These are phyloP conservation scores for Uloborus diversus DNA, from an alignment of 1,140 invertebrate genomes.

Conservation along the genomic window DNA sequence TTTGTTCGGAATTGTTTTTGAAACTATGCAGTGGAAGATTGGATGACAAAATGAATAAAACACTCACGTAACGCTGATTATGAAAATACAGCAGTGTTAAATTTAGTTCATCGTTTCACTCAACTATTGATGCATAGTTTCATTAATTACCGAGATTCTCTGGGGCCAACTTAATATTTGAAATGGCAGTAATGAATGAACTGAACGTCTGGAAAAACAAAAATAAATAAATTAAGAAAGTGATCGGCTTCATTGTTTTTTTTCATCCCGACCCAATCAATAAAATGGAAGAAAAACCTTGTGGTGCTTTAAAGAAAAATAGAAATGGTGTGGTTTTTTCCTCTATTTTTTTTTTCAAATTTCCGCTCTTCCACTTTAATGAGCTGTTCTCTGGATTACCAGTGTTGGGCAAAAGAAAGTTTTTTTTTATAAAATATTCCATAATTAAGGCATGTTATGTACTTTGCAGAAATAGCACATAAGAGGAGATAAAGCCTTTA, in stretches of 20 bases:
- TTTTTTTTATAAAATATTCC: slow-evolving; percentile 36
- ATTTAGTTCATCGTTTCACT: no score
- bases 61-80: no score
- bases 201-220: neutral
- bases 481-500: neutral
- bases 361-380: slow-evolving; percentile 21
- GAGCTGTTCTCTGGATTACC: slow-evolving; percentile 22
- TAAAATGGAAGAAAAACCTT: slow-evolving; percentile 1
- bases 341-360: neutral
- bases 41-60: no score
- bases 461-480: slow-evolving; percentile 13
- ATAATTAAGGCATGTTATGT: slow-evolving; percentile 26
- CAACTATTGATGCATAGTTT: no score
- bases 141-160: no score
- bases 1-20: no score
- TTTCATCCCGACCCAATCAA: slow-evolving; percentile 20
- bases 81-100: no score
- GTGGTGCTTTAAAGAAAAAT: slow-evolving; percentile 24
- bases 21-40: no score
- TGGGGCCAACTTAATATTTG: no score
- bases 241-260: neutral
- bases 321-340: slow-evolving; percentile 12
- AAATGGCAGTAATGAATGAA: neutral
- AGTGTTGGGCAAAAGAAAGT: neutral
- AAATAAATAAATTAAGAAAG: neutral